Base-by-base conservation (phyloP, 2,888 invertebrate genomes). In the Epicampocera succincta region DNA sequence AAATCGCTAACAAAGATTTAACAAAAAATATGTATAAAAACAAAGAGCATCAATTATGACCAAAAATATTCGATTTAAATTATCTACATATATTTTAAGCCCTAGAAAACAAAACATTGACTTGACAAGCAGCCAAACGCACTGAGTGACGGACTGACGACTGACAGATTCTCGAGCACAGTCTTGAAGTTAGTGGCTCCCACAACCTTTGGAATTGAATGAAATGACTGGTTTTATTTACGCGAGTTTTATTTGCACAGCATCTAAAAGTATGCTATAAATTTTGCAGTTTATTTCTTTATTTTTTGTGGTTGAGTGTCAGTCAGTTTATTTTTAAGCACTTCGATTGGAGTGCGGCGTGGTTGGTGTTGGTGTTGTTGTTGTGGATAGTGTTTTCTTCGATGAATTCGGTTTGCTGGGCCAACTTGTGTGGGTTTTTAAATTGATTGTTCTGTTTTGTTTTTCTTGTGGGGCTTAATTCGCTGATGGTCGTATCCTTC, bases 221-320 rank as follows among this genome's bases (percentile, higher is more conserved):
- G 38, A 8, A 56, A 56, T 52, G n/a, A n/a, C n/a, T n/a, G 44
- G n/a, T 50, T 19, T 12, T 25, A 17, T 13, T 38, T 71, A 25
- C 12, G 1, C 9, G 29, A 40, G 25, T 48, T 48, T 33, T 69
- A 46, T 79, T 68, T 46, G n/a, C 15, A 21, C 4, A 68, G 42
- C 83, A 66, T 56, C 78, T 76, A 72, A 83, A 79, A 75, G 40
- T 83, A 79, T 75, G 79, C 78, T 44, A 66, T 68, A 72, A 12
- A 72, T 72, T 71, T 54, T 56, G 29, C n/a, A 15, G 54, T 71
- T 65, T 61, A 63, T 63, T 5, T 9, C 8, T 33, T 63, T 42
- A 21, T n/a, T 68, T 15, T 19, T 11, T 42, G 29, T 25, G 38
- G 44, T 3, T 33, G 71, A 21, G n/a, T 56, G n/a, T 15, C 15